phyloP scores from a whole-genome alignment of 2,113 vertebrate species.

The Neogale vison region DNA sequence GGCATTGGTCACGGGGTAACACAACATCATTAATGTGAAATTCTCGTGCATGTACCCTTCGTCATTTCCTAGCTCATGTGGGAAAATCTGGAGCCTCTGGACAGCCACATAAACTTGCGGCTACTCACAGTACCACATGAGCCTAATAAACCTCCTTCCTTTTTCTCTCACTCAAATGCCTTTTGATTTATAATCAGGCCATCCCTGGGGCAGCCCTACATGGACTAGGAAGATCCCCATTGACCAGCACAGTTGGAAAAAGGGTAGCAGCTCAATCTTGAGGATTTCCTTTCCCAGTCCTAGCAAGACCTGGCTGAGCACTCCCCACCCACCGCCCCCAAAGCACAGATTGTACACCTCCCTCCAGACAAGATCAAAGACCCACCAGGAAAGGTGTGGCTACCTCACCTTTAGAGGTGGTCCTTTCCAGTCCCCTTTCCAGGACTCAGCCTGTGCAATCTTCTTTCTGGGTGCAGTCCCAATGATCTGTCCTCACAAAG shows the following conservation, averaged over 20 bases:
- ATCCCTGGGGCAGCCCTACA: not conserved
- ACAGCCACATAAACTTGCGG: conserved; percentile 36
- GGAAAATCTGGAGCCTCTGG: conserved; percentile 33
- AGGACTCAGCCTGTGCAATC: not conserved
- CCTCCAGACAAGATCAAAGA: not conserved
- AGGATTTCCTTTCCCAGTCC: not conserved
- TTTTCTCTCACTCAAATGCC: not conserved
- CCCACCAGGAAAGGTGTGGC: not conserved
- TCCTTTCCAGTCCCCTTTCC: not conserved
- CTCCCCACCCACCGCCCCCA: not conserved
- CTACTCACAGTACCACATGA: not conserved
- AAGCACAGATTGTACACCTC: not conserved
- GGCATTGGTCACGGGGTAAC: conserved; percentile 72
- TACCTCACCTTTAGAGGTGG: not conserved
- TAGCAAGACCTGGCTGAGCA: not conserved
- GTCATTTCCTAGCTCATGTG: conserved; percentile 52
- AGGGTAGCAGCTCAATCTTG: not conserved
- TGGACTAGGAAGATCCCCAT: not conserved
- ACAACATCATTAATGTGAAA: conserved; percentile 62
- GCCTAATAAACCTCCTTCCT: not conserved
- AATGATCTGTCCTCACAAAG: not conserved
- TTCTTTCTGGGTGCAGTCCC: not conserved
- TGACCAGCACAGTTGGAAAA: not conserved
- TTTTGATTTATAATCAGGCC: not conserved
- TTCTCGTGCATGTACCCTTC: conserved; percentile 56